Percentiles rank a stretch among this genome's conserved stretches.
These are phyloP conservation scores for Amiota communis DNA, from an alignment of 2,888 invertebrate species.

Conservation along the genomic window DNA sequence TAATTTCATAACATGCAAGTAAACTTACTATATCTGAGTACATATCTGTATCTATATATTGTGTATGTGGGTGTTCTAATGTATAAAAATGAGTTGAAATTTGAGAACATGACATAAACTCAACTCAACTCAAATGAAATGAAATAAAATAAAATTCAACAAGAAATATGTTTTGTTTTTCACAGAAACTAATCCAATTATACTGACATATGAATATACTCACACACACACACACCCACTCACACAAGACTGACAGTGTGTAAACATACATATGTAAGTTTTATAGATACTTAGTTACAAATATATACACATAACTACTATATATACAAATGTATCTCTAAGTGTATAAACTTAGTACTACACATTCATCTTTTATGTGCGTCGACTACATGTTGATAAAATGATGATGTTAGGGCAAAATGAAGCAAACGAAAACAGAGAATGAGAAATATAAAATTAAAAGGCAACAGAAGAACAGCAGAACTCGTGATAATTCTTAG, in stretches of 20 bases:
- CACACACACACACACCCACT: background rate
- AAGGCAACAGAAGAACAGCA: background rate
- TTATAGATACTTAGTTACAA: background rate
- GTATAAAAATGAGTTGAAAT: conserved; percentile 17
- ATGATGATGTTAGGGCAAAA: too few species aligned
- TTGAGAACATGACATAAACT: conserved; percentile 3
- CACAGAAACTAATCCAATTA: conserved; percentile 14
- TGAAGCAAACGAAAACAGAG: background rate
- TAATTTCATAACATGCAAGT: conserved; percentile 7
- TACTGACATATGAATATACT: background rate
- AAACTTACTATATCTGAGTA: too few species aligned
- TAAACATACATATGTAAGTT: background rate
- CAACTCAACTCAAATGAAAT: background rate
- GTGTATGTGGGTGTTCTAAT: background rate
- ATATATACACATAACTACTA: background rate
- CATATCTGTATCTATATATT: too few species aligned
- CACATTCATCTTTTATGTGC: background rate
- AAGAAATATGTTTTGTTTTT: background rate
- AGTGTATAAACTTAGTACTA: background rate
- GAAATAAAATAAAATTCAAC: conserved; percentile 12
- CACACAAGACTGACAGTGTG: background rate
- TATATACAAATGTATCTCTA: background rate
- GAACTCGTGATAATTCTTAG: conserved; percentile 1
- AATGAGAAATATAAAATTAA: background rate
- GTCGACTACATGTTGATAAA: too few species aligned